Evolutionary conservation across 2,888 invertebrate species (phyloP).

Genomic region (Carterocephalus palaemon): DNA sequence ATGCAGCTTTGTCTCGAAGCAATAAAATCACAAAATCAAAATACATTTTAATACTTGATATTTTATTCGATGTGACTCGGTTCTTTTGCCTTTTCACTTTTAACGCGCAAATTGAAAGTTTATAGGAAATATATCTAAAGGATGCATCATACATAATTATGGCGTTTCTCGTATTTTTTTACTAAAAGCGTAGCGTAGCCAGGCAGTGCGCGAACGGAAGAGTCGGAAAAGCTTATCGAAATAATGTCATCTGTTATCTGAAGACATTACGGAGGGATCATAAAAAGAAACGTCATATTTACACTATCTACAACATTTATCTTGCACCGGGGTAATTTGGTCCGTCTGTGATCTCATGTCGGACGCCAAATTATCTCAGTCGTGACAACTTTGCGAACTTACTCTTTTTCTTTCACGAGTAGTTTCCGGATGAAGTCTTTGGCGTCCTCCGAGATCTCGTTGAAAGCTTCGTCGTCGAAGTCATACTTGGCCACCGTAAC

Average conservation of each 20-base stretch:
- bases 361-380: slow-evolving; percentile 7
- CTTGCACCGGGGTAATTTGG: neutral
- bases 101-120: no score
- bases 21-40: slow-evolving; percentile 21
- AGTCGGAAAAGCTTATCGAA: slow-evolving; percentile 13
- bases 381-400: slow-evolving; percentile 62
- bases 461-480: slow-evolving; percentile 98
- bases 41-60: slow-evolving; percentile 10
- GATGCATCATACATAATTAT: neutral
- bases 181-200: slow-evolving; percentile 19
- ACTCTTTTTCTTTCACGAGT: slow-evolving; percentile 95
- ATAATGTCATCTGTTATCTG: slow-evolving; percentile 5
- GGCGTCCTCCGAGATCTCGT: slow-evolving; percentile 94
- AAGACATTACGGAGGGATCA: neutral
- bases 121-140: no score
- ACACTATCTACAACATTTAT: slow-evolving; percentile 19
- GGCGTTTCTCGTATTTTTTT: neutral
- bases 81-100: neutral
- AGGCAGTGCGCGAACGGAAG: slow-evolving; percentile 10
- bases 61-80: slow-evolving; percentile 6
- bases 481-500: slow-evolving; percentile 98
- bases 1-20: slow-evolving; percentile 36
- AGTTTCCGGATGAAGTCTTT: slow-evolving; percentile 97
- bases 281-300: slow-evolving; percentile 14
- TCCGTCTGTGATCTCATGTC: neutral